These are phyloP conservation scores for Tethya wilhelma DNA, from an alignment of 37 sponge, comb jelly and placozoan genomes.

Conservation along the genomic window DNA sequence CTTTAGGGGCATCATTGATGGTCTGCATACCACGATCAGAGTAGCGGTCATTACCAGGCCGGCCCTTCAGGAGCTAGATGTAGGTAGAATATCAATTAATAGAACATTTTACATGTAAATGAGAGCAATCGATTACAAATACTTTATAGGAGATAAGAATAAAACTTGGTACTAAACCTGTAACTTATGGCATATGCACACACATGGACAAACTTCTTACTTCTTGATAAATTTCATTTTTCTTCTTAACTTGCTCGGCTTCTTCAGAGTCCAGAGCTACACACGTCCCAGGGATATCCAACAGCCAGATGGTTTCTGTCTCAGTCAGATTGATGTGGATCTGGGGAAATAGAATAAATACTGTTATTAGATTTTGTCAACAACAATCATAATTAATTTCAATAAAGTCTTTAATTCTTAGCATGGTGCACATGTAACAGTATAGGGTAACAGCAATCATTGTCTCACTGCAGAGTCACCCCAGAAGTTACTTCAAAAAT, in stretches of 20 bases:
- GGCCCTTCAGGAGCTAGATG: slow-evolving; percentile 1
- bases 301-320: slow-evolving; percentile 93
- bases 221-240: slow-evolving; percentile 81
- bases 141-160: too few species aligned
- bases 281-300: slow-evolving; percentile 82
- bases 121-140: too few species aligned
- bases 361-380: not conserved
- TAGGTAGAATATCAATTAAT: not conserved
- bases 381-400: not conserved
- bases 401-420: not conserved
- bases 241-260: slow-evolving; percentile 56
- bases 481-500: too few species aligned
- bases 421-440: too few species aligned
- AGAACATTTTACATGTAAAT: too few species aligned
- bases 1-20: slow-evolving; percentile 81
- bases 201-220: slow-evolving; percentile 32
- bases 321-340: slow-evolving; percentile 84
- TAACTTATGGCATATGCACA: too few species aligned
- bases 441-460: too few species aligned
- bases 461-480: too few species aligned
- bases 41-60: slow-evolving; percentile 89
- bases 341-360: slow-evolving; percentile 29
- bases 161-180: too few species aligned
- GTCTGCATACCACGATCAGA: slow-evolving; percentile 94
- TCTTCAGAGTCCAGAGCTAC: slow-evolving; percentile 87